Percentiles rank a stretch among this genome's conserved stretches.
Evolutionary conservation across 2,113 vertebrate genomes (phyloP).

Genomic region (Marmota monax): DNA sequence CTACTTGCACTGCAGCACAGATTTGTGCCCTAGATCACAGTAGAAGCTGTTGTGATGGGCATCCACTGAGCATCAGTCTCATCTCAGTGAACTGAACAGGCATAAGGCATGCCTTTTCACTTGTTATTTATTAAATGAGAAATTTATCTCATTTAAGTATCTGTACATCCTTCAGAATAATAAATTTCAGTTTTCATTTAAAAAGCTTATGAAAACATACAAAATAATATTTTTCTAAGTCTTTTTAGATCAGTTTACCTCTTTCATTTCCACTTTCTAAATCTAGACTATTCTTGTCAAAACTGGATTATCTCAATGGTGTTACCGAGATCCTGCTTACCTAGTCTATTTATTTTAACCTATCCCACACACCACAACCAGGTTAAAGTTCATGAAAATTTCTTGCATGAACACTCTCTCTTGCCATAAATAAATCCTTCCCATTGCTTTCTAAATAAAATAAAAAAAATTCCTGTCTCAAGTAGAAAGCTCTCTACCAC

Average conservation of each 20-base stretch:
- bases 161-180: neutral
- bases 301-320: neutral
- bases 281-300: neutral
- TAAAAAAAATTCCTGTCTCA: conserved; percentile 2
- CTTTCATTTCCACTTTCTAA: neutral
- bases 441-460: neutral
- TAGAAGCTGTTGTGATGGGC: too few species aligned
- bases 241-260: neutral
- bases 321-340: neutral
- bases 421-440: neutral
- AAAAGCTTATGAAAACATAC: neutral
- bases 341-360: neutral
- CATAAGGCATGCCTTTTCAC: neutral
- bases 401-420: neutral
- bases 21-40: neutral
- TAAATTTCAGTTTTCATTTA: neutral
- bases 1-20: neutral
- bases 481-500: neutral
- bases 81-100: neutral
- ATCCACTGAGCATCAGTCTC: neutral
- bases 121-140: neutral
- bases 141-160: neutral
- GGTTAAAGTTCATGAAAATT: neutral
- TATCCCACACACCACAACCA: neutral
- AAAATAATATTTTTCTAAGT: neutral